These are phyloP conservation scores for Sphaeridia pumilis DNA, from an alignment of 2,888 invertebrate genomes.

Conservation along the genomic window DNA sequence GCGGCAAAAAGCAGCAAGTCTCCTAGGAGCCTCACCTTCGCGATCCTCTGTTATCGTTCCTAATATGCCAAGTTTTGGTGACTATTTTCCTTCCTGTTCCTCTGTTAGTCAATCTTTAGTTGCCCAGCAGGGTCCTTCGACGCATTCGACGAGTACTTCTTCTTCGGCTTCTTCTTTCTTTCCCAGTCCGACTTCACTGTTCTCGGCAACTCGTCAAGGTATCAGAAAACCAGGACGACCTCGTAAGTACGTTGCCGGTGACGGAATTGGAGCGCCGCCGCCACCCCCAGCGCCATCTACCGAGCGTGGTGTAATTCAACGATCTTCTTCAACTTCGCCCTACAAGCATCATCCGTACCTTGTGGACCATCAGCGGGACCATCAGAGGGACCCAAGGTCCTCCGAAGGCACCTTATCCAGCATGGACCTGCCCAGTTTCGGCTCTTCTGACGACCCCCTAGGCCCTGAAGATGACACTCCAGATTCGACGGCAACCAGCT, in stretches of 20 bases:
- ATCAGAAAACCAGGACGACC: not conserved
- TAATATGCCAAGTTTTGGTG: not conserved
- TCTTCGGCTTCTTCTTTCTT: too few relatives aligned
- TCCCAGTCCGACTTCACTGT: not conserved
- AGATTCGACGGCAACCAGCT: not conserved
- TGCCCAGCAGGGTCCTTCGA: too few relatives aligned
- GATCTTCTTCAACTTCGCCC: not conserved
- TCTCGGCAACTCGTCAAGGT: not conserved
- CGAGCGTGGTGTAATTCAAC: not conserved
- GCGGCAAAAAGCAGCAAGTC: not conserved
- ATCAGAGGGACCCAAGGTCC: not conserved
- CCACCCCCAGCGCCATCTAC: not conserved
- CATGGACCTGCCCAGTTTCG: too few relatives aligned
- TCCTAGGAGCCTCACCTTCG: not conserved
- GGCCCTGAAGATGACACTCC: not conserved
- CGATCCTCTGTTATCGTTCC: not conserved
- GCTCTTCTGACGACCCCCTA: not conserved
- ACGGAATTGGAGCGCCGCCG: not conserved
- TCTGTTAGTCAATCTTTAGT: too few relatives aligned
- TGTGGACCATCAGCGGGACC: not conserved
- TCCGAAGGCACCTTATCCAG: too few relatives aligned
- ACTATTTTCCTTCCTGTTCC: not conserved
- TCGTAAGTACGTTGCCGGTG: too few relatives aligned
- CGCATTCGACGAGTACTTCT: not conserved
- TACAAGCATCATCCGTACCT: not conserved